These are phyloP conservation scores for Eumacrocentrus americanus DNA, from an alignment of 2,888 invertebrate genomes.

Conservation along the genomic window DNA sequence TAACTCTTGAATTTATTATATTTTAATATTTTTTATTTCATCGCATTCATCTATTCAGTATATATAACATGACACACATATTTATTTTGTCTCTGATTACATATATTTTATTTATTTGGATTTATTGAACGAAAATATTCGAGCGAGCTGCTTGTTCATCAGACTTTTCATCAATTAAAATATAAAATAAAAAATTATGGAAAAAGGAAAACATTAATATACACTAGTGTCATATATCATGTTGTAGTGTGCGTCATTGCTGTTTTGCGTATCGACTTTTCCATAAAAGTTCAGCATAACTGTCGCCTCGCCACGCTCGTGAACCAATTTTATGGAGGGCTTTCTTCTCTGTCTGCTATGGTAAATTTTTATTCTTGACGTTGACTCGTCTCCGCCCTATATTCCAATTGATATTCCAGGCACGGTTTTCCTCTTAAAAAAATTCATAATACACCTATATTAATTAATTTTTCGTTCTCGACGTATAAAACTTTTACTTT, in stretches of 20 bases:
- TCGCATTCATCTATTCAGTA: too few relatives aligned
- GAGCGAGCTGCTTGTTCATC: too few relatives aligned
- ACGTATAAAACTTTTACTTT: not conserved
- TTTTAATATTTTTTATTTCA: too few relatives aligned
- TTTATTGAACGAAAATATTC: too few relatives aligned
- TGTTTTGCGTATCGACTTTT: conserved; percentile 17
- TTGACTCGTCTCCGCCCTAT: conserved; percentile 9
- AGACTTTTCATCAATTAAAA: too few relatives aligned
- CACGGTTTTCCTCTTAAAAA: not conserved
- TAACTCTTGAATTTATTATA: too few relatives aligned
- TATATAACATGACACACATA: too few relatives aligned
- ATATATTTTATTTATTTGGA: too few relatives aligned
- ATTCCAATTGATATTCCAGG: conserved; percentile 17
- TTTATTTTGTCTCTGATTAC: too few relatives aligned
- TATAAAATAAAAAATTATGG: conserved; percentile 13
- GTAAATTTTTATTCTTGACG: conserved; percentile 25
- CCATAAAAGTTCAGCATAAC: conserved; percentile 21
- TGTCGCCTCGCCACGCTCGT: conserved; percentile 4
- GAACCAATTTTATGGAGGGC: conserved; percentile 22
- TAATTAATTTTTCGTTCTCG: not conserved
- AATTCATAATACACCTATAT: not conserved
- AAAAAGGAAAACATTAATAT: conserved; percentile 22
- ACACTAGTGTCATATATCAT: not conserved
- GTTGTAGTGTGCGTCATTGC: not conserved
- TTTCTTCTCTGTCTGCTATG: conserved; percentile 1